Evolutionary conservation across 2,113 vertebrate genomes (phyloP), one percentile per base, ranked within the genome.

Genomic region (Chauna torquata): DNA sequence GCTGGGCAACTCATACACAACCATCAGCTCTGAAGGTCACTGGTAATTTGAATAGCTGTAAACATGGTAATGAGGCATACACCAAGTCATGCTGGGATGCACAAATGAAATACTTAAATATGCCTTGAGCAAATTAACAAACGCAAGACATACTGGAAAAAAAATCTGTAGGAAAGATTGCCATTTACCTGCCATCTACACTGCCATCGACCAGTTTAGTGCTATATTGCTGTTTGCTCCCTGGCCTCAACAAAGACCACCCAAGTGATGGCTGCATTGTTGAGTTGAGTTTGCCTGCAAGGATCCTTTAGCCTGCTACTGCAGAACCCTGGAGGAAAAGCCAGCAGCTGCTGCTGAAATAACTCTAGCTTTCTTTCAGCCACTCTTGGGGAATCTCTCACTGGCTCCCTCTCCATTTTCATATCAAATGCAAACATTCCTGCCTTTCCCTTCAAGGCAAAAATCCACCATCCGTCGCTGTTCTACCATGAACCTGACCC

Each of bases 31-130:
- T 75, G 88, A 82, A 92, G 94, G 94, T 90, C 92, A 22, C 81
- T 8, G 55, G 30, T 25, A 49, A 70, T 25, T 16, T 32, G 61
- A 28, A 25, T 1, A 28, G 68, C 86, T 16, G 82, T 92, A 74
- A 95, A 89, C 36, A 88, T 55, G 81, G 85, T 58, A 91, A 94
- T 74, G 94, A 95, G 94, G 70, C 65, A 20, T 4, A 6, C 4
- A 23, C 15, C 18, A 1, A 40, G 49, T 15, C 42, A 3, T 2
- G 8, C 4, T 17, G 82, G 65, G 86, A 44, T 3, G 36, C 0
- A 4, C 27, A 23, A 16, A 5, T 1, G 2, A 61, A 45, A 36
- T 4, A 45, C 76, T n/a, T 3, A 25, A 74, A 59, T 4, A 7
- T 0, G 14, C 50, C 76, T 11, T 11, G 54, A 16, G 58, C 27